Evolutionary conservation across 2,888 invertebrate species (phyloP), one percentile per base, ranked within the genome.

Genomic region (Lithophane socia): DNA sequence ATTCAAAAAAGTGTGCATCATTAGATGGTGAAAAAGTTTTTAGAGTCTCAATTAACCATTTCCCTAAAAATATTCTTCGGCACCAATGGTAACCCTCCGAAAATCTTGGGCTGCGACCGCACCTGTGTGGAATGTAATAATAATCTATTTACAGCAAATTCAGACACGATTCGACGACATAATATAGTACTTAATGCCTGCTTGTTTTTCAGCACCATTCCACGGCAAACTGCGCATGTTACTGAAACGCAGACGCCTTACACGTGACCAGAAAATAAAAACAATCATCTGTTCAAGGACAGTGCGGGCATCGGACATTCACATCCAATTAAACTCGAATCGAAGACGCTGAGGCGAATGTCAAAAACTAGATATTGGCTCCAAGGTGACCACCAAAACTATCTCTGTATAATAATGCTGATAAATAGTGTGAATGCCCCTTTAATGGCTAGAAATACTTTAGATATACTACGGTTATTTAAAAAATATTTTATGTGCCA

Each of bases 321-420:
- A 82, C 75, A 54, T 56, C 42, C 49, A 81, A 82, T 61, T 74
- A 18, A 66, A 67, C 54, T 74, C 37, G 60, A 73, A 60, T 54
- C 37, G 37, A n/a, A 52, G 24, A 47, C 56, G 13, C 16, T 42
- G 49, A 16, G 49, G 16, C 44, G n/a, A 78, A 60, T 73, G 21
- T 37, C 64, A 42, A 64, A 70, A 70, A 56, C 18, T n/a, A 29
- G 37, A n/a, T 29, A 64, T 64, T 64, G 16, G 24, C 24, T 42
- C 29, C 44, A 63, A 63, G 42, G 29, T 75, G 42, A 42, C n/a
- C 29, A 71, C 44, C 3, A 47, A 72, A 56, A 52, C 61, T 37
- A 18, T 44, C 16, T 16, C 8, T 61, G n/a, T 73, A 4, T 44
- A 29, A n/a, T 13, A 77, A 77, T 49, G 0, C 2, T 42, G n/a